These are phyloP conservation scores for Galeruca laticollis DNA, from an alignment of 2,888 invertebrate species.

Conservation along the genomic window DNA sequence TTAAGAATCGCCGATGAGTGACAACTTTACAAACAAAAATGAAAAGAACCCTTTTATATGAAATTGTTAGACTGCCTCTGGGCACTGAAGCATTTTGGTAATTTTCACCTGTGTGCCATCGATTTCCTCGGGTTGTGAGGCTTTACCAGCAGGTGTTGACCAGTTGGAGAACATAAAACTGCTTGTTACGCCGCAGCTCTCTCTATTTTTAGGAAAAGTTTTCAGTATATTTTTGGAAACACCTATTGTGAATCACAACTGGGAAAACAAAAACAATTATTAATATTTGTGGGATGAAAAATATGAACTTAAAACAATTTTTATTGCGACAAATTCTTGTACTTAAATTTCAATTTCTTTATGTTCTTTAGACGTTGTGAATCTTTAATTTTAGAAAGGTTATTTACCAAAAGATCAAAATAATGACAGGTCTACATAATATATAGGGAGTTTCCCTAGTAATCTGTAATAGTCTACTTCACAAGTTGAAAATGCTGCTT, in stretches of 20 bases:
- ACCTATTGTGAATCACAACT: slow-evolving; percentile 3
- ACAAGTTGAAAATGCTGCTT: no score
- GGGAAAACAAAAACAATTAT: not conserved
- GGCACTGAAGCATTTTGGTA: slow-evolving; percentile 38
- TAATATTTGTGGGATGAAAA: not conserved
- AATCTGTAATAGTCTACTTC: no score
- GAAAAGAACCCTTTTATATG: not conserved
- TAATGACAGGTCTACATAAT: no score
- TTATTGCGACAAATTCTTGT: not conserved
- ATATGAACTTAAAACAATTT: not conserved
- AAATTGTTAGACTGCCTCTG: not conserved
- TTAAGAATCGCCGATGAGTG: no score
- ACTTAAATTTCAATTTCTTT: no score
- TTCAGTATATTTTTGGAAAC: slow-evolving; percentile 34
- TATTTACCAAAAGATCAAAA: no score
- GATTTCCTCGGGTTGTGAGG: slow-evolving; percentile 54
- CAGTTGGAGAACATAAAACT: slow-evolving; percentile 59
- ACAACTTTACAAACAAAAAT: no score
- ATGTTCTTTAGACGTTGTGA: no score
- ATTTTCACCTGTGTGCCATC: slow-evolving; percentile 58
- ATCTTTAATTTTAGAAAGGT: no score
- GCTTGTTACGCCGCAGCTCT: slow-evolving; percentile 42
- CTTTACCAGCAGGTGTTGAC: slow-evolving; percentile 57
- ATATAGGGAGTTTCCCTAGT: no score
- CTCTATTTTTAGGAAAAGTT: slow-evolving; percentile 48